Percentiles rank a stretch among this genome's conserved stretches.
phyloP scores from a whole-genome alignment of 2,797 vertebrate genomes.

The Sardinella longiceps region DNA sequence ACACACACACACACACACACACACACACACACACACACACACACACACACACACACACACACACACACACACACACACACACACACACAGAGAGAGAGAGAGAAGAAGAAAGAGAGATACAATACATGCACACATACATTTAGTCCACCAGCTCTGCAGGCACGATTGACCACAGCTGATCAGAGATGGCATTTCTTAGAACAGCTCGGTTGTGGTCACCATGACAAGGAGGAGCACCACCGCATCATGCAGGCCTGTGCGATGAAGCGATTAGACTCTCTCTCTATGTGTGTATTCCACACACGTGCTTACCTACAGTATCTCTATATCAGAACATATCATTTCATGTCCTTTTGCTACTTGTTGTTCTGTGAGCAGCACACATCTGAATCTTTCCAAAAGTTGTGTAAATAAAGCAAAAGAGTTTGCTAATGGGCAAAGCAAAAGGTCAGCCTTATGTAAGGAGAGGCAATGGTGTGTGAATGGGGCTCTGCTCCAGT shows the following conservation, averaged over 20 bases:
- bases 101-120: too few species aligned
- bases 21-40: not conserved
- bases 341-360: not conserved
- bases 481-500: not conserved
- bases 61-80: not conserved
- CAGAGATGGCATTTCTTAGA: not conserved
- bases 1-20: not conserved
- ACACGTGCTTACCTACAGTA: not conserved
- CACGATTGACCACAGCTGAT: not conserved
- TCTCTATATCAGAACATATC: not conserved
- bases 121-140: not conserved
- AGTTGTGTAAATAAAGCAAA: not conserved
- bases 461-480: not conserved
- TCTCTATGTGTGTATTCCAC: not conserved
- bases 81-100: too few species aligned
- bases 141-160: not conserved
- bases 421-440: not conserved
- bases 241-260: not conserved
- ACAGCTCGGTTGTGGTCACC: not conserved
- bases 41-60: not conserved
- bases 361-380: not conserved
- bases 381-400: not conserved
- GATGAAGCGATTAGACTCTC: not conserved
- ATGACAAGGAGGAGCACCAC: not conserved
- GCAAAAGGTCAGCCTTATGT: not conserved